phyloP scores from a whole-genome alignment of 2,888 invertebrate species.

The Taenaris catops region DNA sequence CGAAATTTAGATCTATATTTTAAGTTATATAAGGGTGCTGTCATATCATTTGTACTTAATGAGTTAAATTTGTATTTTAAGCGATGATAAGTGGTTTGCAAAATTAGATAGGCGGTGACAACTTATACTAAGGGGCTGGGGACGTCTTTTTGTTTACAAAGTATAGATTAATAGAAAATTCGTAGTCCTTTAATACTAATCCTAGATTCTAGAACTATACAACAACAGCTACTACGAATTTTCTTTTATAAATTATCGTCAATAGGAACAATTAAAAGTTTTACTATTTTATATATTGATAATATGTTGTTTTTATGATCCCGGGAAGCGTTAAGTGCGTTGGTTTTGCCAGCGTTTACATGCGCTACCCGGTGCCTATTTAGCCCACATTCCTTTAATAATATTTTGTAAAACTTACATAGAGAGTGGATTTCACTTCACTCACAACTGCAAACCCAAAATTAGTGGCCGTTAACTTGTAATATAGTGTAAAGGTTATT shows the following conservation, averaged over 20 bases:
- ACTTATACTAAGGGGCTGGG: constrained; percentile 48
- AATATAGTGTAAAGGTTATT: constrained; percentile 50
- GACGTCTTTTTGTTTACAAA: constrained; percentile 32
- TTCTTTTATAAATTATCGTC: constrained; percentile 33
- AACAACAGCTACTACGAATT: constrained; percentile 43
- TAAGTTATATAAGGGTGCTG: too few species aligned
- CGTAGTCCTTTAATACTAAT: constrained; percentile 40
- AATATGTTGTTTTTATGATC: constrained; percentile 26
- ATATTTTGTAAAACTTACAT: constrained; percentile 69
- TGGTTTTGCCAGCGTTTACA: constrained; percentile 62
- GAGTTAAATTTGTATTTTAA: constrained; percentile 31
- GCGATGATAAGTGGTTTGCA: constrained; percentile 60
- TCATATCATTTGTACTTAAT: too few species aligned
- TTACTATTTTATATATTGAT: too few species aligned
- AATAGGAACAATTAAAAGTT: too few species aligned
- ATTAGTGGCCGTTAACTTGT: constrained; percentile 65
- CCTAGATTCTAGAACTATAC: constrained; percentile 35
- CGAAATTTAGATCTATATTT: too few species aligned
- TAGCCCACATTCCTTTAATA: constrained; percentile 68
- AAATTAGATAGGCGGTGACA: constrained; percentile 60
- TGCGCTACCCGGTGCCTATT: constrained; percentile 74
- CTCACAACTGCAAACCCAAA: constrained; percentile 78
- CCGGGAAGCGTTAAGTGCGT: constrained; percentile 63
- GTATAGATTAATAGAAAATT: constrained; percentile 34
- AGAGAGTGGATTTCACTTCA: constrained; percentile 65